Evolutionary conservation across 1,140 invertebrate genomes (phyloP).

Genomic region (Adoxophyes honmai): DNA sequence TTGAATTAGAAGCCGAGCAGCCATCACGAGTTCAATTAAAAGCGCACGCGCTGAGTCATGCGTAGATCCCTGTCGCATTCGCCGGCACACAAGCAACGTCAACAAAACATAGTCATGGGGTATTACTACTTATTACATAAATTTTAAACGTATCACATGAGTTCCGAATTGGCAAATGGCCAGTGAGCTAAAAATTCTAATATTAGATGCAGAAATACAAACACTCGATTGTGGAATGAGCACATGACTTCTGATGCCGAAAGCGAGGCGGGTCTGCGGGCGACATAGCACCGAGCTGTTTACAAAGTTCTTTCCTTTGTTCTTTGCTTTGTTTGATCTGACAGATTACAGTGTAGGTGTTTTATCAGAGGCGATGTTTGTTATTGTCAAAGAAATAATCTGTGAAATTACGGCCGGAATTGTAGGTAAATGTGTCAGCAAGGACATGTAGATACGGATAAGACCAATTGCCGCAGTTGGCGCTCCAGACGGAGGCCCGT

Average conservation of each 20-base stretch:
- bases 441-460: too few relatives aligned
- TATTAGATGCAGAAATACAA: slow-evolving; percentile 69
- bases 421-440: not conserved
- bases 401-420: not conserved
- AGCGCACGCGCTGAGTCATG: not conserved
- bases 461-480: too few relatives aligned
- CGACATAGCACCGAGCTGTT: slow-evolving; percentile 16
- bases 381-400: slow-evolving; percentile 31
- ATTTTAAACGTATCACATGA: slow-evolving; percentile 48
- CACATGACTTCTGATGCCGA: slow-evolving; percentile 57
- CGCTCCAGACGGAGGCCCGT: too few relatives aligned
- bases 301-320: slow-evolving; percentile 7
- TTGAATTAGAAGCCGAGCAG: not conserved
- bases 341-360: not conserved
- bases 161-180: slow-evolving; percentile 53
- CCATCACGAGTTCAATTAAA: slow-evolving; percentile 2
- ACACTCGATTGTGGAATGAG: slow-evolving; percentile 49
- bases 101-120: slow-evolving; percentile 20
- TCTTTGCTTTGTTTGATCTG: slow-evolving; percentile 1
- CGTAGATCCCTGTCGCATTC: not conserved
- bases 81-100: slow-evolving; percentile 7
- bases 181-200: slow-evolving; percentile 70
- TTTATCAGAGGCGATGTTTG: slow-evolving; percentile 28
- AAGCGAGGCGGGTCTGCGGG: slow-evolving; percentile 15
- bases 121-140: slow-evolving; percentile 23